Evolutionary conservation across 2,888 invertebrate species (phyloP), one percentile per base, ranked within the genome.

Genomic region (Bombylius major): DNA sequence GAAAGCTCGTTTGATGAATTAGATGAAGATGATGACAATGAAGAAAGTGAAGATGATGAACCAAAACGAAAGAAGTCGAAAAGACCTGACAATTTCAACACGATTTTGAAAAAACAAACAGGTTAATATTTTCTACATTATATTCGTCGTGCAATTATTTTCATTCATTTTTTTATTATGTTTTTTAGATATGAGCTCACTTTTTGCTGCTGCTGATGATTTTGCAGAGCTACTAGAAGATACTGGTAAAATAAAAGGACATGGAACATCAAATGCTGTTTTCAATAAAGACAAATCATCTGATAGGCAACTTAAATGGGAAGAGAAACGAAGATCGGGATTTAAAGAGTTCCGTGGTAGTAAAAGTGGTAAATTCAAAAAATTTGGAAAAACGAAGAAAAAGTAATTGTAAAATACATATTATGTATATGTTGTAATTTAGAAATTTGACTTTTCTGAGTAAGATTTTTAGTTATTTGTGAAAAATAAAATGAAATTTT

Each of bases 151-250:
- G 39, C 39, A 39, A 39, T 7, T 39, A 39, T 39, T 39, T 9
- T 9, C 39, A 9, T 39, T 39, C 1, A 39, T 39, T 39, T 39
- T 39, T 39, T 9, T 39, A 39, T 39, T 9, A 3, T 56, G 14
- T 34, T 45, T 60, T 58, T 12, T 57, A 73, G 81, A 82, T 62
- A 75, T 82, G 49, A 77, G 78, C 47, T 81, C 82, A 0, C 67
- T 89, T 44, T 91, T 91, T 74, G 88, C 89, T 4, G 86, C 89
- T 0, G 90, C 90, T 0, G 92, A 92, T 70, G 86, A 93, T 73
- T 95, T 95, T 76, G 86, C 93, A 0, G 84, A 88, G 49, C 77
- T 94, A 63, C 75, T 96, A 54, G 94, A 95, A 72, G 89, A 91
- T 58, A 87, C 88, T 51, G 86, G 87, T 1, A 78, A 80, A 50